A percentile compares a stretch with the other conserved stretches of the same genome.
phyloP scores from a whole-genome alignment of 2,113 vertebrate genomes.

The Desmodus rotundus region DNA sequence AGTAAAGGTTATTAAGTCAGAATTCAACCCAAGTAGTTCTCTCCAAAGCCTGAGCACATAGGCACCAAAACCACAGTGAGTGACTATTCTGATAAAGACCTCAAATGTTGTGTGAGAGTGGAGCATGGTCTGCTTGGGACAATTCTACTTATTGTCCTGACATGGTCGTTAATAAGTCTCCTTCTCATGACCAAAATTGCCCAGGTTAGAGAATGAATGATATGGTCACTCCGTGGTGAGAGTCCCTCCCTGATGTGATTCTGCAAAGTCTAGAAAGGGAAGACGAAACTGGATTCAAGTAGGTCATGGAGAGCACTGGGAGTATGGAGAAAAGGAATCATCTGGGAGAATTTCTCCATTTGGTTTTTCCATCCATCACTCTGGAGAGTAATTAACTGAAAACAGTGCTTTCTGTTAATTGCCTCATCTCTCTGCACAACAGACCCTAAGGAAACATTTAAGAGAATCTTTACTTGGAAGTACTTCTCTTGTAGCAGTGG shows the following conservation, averaged over 20 bases:
- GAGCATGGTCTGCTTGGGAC: not conserved
- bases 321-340: not conserved
- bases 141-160: not conserved
- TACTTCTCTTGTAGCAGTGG: not conserved
- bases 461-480: not conserved
- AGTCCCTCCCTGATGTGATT: not conserved
- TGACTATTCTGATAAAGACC: not conserved
- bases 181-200: not conserved
- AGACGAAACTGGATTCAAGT: not conserved
- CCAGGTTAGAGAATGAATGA: not conserved
- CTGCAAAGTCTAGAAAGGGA: not conserved
- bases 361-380: constrained; percentile 2
- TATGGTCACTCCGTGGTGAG: not conserved
- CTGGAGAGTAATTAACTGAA: constrained; percentile 34
- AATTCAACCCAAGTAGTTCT: not conserved
- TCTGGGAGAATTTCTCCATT: not conserved
- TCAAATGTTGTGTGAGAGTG: not conserved
- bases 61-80: not conserved
- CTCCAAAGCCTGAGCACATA: not conserved
- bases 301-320: not conserved
- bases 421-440: not conserved
- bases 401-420: not conserved
- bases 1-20: not conserved
- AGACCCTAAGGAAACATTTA: not conserved
- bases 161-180: not conserved